A percentile compares a stretch with the other conserved stretches of the same genome.
Evolutionary conservation across 2,888 invertebrate species (phyloP).

Genomic region (Lochmaea crataegi): DNA sequence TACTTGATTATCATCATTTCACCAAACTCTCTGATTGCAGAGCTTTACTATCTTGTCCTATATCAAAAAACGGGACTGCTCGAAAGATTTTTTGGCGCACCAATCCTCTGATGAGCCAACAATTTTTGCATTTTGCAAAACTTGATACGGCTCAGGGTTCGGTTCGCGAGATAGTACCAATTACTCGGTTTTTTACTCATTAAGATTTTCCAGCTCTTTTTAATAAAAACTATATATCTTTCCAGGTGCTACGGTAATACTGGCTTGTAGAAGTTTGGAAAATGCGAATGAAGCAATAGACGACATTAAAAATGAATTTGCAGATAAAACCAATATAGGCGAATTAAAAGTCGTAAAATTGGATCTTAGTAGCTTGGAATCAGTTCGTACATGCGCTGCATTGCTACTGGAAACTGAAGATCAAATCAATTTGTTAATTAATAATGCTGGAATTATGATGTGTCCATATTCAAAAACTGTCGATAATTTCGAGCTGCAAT

Average conservation of each 20-base stretch:
- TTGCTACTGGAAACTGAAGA: conserved; percentile 64
- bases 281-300: conserved; percentile 69
- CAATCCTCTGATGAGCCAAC: no score
- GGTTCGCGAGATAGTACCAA: no score
- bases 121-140: no score
- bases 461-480: conserved; percentile 71
- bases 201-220: no score
- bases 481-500: conserved; percentile 76
- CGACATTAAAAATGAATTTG: conserved; percentile 65
- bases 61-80: no score
- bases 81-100: no score
- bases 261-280: conserved; percentile 70
- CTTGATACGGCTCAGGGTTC: no score
- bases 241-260: conserved; percentile 68
- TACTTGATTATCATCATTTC: no score
- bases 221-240: no score
- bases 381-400: conserved; percentile 61
- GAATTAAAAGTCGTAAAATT: conserved; percentile 66
- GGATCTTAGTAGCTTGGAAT: conserved; percentile 62
- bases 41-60: no score
- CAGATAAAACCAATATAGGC: conserved; percentile 57
- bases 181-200: no score
- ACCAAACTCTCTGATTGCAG: no score
- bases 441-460: conserved; percentile 79
- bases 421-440: conserved; percentile 54